These are phyloP conservation scores for Tolypeutes matacus DNA, from an alignment of 2,797 vertebrate genomes.

Conservation along the genomic window DNA sequence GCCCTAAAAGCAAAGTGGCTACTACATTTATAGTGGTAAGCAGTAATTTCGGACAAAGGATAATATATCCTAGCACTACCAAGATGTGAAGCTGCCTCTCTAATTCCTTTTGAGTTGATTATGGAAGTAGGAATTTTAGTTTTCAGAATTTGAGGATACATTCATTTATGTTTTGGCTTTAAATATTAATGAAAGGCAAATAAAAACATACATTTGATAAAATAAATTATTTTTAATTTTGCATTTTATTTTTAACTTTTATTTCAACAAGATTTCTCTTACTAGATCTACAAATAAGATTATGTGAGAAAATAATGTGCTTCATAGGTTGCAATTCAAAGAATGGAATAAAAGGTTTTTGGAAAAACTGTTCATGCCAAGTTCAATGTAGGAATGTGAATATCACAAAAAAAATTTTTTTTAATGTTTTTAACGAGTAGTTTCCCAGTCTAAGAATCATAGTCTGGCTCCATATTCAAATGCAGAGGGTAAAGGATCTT, in stretches of 20 bases:
- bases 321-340: neutral
- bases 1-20: neutral
- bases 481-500: neutral
- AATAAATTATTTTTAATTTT: neutral
- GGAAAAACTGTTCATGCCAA: neutral
- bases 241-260: constrained; percentile 47
- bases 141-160: neutral
- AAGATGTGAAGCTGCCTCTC: neutral
- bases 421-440: neutral
- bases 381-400: neutral
- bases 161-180: neutral
- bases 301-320: neutral
- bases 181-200: constrained; percentile 8
- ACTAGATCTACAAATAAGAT: neutral
- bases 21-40: neutral
- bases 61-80: neutral
- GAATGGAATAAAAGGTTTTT: neutral
- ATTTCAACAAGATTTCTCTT: neutral
- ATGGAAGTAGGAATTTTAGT: neutral
- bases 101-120: neutral
- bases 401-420: neutral
- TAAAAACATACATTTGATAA: constrained; percentile 3
- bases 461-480: neutral
- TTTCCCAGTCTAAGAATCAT: neutral
- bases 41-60: neutral